These are phyloP conservation scores for Malthinus seriepunctatus DNA, from an alignment of 2,888 invertebrate genomes.

Conservation along the genomic window DNA sequence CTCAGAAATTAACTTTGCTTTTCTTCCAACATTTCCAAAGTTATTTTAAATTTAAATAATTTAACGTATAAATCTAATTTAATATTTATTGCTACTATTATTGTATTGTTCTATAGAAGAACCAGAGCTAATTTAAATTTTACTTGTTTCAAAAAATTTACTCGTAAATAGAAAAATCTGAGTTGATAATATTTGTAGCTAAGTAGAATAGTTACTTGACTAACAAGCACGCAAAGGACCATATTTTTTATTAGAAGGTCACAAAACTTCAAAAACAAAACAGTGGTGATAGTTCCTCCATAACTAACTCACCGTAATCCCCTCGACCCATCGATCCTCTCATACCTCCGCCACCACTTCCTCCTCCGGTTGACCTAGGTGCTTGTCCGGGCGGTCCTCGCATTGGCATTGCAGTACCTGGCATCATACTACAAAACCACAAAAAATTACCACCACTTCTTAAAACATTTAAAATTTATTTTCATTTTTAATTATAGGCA, in stretches of 20 bases:
- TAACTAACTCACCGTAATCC: conserved; percentile 91
- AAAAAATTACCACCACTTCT: no score
- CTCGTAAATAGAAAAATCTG: no score
- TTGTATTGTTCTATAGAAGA: not conserved
- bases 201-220: conserved; percentile 55
- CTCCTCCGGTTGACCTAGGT: conserved; percentile 34
- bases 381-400: conserved; percentile 57
- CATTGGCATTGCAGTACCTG: conserved; percentile 60
- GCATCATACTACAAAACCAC: conserved; percentile 11
- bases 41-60: not conserved
- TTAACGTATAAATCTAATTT: not conserved
- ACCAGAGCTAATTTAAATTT: no score
- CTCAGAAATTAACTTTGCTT: not conserved
- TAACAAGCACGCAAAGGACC: conserved; percentile 48
- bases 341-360: conserved; percentile 57
- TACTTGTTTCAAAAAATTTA: no score
- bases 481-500: no score
- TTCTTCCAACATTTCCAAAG: not conserved
- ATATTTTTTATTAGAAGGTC: conserved; percentile 27
- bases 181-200: conserved; percentile 32
- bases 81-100: not conserved
- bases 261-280: conserved; percentile 10
- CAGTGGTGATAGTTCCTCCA: conserved; percentile 7
- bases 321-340: conserved; percentile 79
- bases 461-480: no score